phyloP scores from a whole-genome alignment of 1,140 invertebrate species.

The Panagrolaimus sp. region DNA sequence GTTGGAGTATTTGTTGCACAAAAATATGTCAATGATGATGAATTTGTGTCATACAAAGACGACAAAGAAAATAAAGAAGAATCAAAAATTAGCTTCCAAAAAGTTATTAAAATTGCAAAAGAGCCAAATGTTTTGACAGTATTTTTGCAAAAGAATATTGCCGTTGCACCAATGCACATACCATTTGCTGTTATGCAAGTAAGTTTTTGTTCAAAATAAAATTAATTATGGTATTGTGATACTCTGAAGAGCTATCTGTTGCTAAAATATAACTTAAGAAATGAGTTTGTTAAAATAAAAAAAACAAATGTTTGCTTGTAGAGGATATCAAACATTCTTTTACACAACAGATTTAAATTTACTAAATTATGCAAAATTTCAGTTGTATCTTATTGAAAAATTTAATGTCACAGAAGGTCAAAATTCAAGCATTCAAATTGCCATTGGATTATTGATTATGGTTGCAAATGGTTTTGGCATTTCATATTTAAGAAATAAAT shows the following conservation, averaged over 20 bases:
- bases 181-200: slow-evolving; percentile 12
- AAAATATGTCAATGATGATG: background rate
- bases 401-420: background rate
- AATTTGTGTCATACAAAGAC: background rate
- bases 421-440: background rate
- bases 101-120: background rate
- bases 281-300: too few relatives aligned
- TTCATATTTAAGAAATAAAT: background rate
- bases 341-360: too few relatives aligned
- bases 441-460: slow-evolving; percentile 4
- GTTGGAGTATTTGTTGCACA: background rate
- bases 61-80: background rate
- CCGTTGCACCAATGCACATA: background rate
- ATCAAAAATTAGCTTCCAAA: background rate
- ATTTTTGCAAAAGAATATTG: slow-evolving; percentile 15
- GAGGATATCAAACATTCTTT: too few relatives aligned
- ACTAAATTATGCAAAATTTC: too few relatives aligned
- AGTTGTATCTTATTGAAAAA: slow-evolving; percentile 8
- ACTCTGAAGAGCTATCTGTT: too few relatives aligned
- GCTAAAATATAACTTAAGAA: too few relatives aligned
- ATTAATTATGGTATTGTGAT: too few relatives aligned
- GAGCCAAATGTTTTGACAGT: slow-evolving; percentile 5
- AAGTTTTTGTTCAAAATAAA: too few relatives aligned
- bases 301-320: too few relatives aligned
- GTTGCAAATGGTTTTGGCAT: background rate